A percentile compares a stretch with the other conserved stretches of the same genome.
Conservation (phyloP, 2,888 invertebrate species). For the Rhingia campestris region DNA sequence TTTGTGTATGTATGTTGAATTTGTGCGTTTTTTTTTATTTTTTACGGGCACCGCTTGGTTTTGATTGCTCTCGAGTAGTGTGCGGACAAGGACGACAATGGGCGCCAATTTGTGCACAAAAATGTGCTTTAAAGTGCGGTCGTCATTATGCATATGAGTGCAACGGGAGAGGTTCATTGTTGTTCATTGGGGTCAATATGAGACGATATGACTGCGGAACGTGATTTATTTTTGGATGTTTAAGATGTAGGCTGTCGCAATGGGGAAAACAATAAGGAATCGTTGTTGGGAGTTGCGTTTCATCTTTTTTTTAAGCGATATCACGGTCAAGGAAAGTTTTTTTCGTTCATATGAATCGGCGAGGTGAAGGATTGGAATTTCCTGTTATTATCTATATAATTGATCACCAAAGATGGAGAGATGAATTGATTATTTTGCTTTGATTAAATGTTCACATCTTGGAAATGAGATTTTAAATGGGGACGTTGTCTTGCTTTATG, state of each 20-base stretch:
- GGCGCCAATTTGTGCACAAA: conserved; percentile 55
- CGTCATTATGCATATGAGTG: conserved; percentile 31
- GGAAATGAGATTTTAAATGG: background rate
- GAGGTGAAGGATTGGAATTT: conserved; percentile 28
- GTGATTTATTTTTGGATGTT: conserved; percentile 65
- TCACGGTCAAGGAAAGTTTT: conserved; percentile 53
- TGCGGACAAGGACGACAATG: conserved; percentile 60
- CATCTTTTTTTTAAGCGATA: background rate
- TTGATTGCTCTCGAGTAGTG: conserved; percentile 22
- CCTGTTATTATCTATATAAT: background rate
- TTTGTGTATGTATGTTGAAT: conserved; percentile 26
- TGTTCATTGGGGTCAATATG: conserved; percentile 63
- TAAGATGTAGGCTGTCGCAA: conserved; percentile 10
- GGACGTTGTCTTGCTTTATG: background rate
- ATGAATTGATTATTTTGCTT: background rate
- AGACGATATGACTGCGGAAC: conserved; percentile 61
- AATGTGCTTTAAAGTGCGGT: conserved; percentile 2
- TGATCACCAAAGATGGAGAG: background rate
- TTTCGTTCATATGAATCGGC: background rate
- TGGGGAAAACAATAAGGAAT: conserved; percentile 34
- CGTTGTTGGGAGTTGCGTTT: conserved; percentile 14
- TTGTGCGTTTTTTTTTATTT: conserved; percentile 23
- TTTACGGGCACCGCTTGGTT: conserved; percentile 11
- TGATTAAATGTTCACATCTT: background rate
- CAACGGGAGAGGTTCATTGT: conserved; percentile 43